phyloP scores from a whole-genome alignment of 2,888 invertebrate species.

The Ophraella communa region DNA sequence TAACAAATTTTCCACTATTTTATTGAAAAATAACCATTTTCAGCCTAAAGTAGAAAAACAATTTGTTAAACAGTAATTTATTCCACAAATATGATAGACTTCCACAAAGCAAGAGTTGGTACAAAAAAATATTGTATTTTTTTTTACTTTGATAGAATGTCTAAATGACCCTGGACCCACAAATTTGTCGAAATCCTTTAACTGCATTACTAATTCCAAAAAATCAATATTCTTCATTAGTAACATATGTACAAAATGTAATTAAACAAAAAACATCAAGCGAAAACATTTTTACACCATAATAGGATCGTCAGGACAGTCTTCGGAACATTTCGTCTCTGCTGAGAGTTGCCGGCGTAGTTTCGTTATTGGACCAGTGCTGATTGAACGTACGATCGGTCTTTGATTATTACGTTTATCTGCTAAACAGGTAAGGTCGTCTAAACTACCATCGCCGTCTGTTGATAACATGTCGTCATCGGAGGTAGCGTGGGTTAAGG shows the following conservation, averaged over 20 bases:
- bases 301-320: slow-evolving; percentile 59
- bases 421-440: slow-evolving; percentile 63
- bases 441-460: slow-evolving; percentile 78
- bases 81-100: too few species aligned
- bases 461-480: slow-evolving; percentile 87
- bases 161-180: not conserved
- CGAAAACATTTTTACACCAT: slow-evolving; percentile 54
- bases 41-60: too few species aligned
- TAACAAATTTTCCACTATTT: too few species aligned
- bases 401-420: slow-evolving; percentile 44
- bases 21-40: too few species aligned
- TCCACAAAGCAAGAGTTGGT: too few species aligned
- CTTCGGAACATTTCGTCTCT: slow-evolving; percentile 56
- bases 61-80: too few species aligned
- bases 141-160: too few species aligned
- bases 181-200: not conserved
- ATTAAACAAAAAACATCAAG: not conserved
- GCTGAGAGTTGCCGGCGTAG: slow-evolving; percentile 59
- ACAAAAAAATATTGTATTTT: too few species aligned
- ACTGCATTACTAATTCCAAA: not conserved
- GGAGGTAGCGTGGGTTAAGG: slow-evolving; percentile 81
- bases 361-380: slow-evolving; percentile 54
- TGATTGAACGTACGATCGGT: slow-evolving; percentile 56
- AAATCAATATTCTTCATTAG: not conserved
- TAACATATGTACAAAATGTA: slow-evolving; percentile 1